These are phyloP conservation scores for Papilio gigon DNA, from an alignment of 2,888 invertebrate species.

Conservation along the genomic window DNA sequence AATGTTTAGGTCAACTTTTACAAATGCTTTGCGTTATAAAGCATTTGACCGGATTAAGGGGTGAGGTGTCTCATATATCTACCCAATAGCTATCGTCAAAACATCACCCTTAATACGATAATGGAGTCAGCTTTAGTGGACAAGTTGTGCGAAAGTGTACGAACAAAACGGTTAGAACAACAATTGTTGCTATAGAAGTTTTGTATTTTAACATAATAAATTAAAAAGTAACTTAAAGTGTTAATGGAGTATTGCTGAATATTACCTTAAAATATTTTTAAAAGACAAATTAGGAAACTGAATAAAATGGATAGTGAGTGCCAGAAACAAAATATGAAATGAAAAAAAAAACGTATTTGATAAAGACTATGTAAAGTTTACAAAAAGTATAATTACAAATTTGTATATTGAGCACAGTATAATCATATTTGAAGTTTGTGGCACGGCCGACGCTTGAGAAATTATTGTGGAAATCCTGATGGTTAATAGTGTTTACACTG, in stretches of 20 bases:
- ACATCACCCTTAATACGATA: conserved; percentile 63
- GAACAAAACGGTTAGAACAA: conserved; percentile 49
- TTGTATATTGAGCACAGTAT: too few species aligned
- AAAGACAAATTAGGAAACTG: too few species aligned
- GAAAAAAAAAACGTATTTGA: too few species aligned
- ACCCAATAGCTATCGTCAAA: conserved; percentile 67
- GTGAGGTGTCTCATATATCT: conserved; percentile 42
- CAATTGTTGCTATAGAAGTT: conserved; percentile 51
- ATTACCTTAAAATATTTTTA: background rate
- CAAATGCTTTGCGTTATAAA: conserved; percentile 49
- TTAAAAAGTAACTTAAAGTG: background rate
- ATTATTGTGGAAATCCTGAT: conserved; percentile 20
- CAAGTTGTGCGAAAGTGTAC: conserved; percentile 60
- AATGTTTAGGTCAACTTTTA: conserved; percentile 36
- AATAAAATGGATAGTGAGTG: too few species aligned
- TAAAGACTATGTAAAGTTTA: background rate
- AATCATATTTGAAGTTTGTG: background rate
- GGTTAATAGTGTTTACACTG: conserved; percentile 22
- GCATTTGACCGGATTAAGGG: conserved; percentile 62
- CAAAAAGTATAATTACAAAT: too few species aligned
- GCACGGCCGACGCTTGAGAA: background rate
- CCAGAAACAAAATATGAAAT: background rate
- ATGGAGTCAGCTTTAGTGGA: conserved; percentile 67
- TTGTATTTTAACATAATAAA: background rate
- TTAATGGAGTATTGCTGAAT: background rate